These are phyloP conservation scores for Tympanoctomys barrerae DNA, from an alignment of 2,797 vertebrate species.

Conservation along the genomic window DNA sequence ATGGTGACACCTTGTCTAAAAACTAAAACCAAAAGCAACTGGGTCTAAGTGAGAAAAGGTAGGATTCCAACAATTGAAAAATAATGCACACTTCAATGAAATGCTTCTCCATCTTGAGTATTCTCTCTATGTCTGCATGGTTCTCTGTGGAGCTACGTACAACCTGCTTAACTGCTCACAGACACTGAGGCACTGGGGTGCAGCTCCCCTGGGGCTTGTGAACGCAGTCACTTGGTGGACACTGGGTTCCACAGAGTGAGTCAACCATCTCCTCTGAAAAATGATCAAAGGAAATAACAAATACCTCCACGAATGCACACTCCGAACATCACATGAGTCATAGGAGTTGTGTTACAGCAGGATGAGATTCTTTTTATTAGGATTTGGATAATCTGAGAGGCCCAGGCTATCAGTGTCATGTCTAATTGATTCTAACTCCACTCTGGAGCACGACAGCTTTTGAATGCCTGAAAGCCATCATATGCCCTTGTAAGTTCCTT, in stretches of 20 bases:
- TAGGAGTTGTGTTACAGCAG: neutral
- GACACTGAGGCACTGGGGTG: neutral
- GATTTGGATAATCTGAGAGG: neutral
- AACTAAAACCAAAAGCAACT: neutral
- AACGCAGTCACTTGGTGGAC: neutral
- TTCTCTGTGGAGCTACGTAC: neutral
- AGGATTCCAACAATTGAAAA: neutral
- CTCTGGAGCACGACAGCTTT: neutral
- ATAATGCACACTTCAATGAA: neutral
- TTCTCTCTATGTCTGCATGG: neutral
- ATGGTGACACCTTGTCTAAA: neutral
- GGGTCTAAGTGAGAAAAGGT: neutral
- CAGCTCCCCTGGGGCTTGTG: neutral
- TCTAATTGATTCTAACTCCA: neutral
- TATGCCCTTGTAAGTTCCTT: neutral
- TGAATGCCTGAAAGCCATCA: neutral
- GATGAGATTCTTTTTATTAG: neutral
- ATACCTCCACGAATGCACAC: neutral
- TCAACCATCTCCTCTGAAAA: neutral
- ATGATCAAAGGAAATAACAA: neutral
- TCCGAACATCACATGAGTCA: neutral
- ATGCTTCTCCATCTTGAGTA: neutral
- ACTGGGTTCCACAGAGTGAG: neutral
- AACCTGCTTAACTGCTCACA: neutral
- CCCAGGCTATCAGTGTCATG: neutral